These are phyloP conservation scores for Hylaeus anthracinus DNA, from an alignment of 1,140 invertebrate species.

Conservation along the genomic window DNA sequence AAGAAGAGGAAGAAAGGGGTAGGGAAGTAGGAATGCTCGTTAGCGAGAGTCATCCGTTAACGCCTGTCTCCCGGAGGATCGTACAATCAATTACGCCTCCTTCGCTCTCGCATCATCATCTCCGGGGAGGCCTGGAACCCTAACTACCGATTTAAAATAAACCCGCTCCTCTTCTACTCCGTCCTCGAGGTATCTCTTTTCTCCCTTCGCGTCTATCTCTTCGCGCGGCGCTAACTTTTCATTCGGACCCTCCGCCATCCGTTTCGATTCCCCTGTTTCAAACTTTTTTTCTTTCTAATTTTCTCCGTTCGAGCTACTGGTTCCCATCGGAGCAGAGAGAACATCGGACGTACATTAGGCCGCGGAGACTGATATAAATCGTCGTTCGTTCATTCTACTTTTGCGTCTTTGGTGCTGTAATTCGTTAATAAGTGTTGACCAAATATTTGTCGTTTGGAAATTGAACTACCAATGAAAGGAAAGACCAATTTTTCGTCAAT, in stretches of 20 bases:
- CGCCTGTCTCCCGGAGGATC: conserved; percentile 79
- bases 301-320: too few relatives aligned
- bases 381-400: too few relatives aligned
- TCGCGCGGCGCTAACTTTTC: conserved; percentile 22
- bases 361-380: too few relatives aligned
- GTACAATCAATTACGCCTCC: conserved; percentile 80
- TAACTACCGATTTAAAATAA: conserved; percentile 81
- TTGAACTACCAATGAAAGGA: too few relatives aligned
- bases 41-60: conserved; percentile 81
- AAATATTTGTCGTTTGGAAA: too few relatives aligned
- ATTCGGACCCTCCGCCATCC: background rate
- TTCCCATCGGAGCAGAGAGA: too few relatives aligned
- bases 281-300: conserved; percentile 10
- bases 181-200: conserved; percentile 6
- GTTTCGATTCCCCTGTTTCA: conserved; percentile 18
- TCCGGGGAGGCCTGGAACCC: conserved; percentile 74
- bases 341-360: too few relatives aligned
- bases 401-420: too few relatives aligned
- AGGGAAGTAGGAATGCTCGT: conserved; percentile 80
- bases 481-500: too few relatives aligned
- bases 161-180: conserved; percentile 56
- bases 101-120: conserved; percentile 78
- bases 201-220: background rate
- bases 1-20: conserved; percentile 59
- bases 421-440: too few relatives aligned